Evolutionary conservation across 2,888 invertebrate genomes (phyloP).

Genomic region (Rhagonycha fulva): DNA sequence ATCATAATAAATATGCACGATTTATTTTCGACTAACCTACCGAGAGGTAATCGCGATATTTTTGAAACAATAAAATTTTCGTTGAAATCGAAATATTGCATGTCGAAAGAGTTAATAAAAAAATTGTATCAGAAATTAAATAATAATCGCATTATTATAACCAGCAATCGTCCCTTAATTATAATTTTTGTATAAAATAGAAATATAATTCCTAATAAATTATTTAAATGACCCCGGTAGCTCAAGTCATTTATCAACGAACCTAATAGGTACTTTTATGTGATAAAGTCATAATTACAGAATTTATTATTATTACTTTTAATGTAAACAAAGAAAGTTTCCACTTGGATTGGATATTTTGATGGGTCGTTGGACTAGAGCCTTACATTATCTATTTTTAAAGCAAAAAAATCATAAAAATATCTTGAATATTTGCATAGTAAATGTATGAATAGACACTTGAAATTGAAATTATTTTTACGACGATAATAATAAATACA

Average conservation of each 20-base stretch:
- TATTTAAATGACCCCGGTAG: slow-evolving; percentile 1
- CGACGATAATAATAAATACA: not conserved
- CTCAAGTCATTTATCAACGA: not conserved
- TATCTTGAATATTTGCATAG: slow-evolving; percentile 5
- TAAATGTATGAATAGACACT: slow-evolving; percentile 5
- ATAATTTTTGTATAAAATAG: not conserved
- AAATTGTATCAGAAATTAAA: not conserved
- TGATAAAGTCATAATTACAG: not conserved
- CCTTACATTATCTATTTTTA: slow-evolving; percentile 13
- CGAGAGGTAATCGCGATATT: not conserved
- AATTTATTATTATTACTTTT: not conserved
- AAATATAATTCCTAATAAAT: not conserved
- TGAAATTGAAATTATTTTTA: not conserved
- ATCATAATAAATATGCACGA: not conserved
- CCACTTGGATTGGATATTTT: not conserved
- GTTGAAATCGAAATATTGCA: not conserved
- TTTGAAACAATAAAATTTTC: not conserved
- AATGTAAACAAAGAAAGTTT: slow-evolving; percentile 12
- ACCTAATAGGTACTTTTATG: not conserved
- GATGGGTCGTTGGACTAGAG: slow-evolving; percentile 17
- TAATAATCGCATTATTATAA: not conserved
- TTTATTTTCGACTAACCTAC: not conserved
- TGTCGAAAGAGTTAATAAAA: not conserved
- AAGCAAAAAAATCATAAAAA: slow-evolving; percentile 11
- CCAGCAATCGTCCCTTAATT: not conserved